These are phyloP conservation scores for Lymantria dispar DNA, from an alignment of 2,888 invertebrate genomes.

Conservation along the genomic window DNA sequence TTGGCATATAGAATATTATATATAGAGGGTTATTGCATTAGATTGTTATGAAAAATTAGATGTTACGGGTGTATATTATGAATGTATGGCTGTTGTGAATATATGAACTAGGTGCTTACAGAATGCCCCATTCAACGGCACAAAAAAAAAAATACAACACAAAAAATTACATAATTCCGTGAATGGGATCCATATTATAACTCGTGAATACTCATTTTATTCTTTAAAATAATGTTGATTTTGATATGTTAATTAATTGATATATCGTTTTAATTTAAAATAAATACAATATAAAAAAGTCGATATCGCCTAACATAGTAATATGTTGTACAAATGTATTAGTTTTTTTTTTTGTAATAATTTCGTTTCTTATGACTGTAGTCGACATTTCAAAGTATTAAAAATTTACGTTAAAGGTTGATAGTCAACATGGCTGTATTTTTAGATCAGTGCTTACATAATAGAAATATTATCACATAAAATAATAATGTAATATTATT, in stretches of 20 bases:
- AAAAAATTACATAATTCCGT: background rate
- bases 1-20: conserved; percentile 42
- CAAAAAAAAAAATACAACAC: background rate
- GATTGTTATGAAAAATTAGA: conserved; percentile 66
- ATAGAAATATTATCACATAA: no score
- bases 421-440: no score
- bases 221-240: conserved; percentile 2
- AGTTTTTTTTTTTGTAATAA: no score
- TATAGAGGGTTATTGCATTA: conserved; percentile 60
- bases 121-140: conserved; percentile 13
- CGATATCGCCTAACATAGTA: no score
- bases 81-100: conserved; percentile 56
- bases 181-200: conserved; percentile 5
- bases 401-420: no score
- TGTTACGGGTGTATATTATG: conserved; percentile 63
- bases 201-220: conserved; percentile 9
- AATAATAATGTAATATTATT: background rate
- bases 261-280: no score
- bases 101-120: conserved; percentile 57
- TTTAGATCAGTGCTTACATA: no score
- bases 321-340: no score
- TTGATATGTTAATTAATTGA: no score
- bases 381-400: no score
- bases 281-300: no score
- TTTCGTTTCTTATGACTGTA: no score